Conservation (phyloP, 2,888 invertebrate species). For the Phania funesta region DNA sequence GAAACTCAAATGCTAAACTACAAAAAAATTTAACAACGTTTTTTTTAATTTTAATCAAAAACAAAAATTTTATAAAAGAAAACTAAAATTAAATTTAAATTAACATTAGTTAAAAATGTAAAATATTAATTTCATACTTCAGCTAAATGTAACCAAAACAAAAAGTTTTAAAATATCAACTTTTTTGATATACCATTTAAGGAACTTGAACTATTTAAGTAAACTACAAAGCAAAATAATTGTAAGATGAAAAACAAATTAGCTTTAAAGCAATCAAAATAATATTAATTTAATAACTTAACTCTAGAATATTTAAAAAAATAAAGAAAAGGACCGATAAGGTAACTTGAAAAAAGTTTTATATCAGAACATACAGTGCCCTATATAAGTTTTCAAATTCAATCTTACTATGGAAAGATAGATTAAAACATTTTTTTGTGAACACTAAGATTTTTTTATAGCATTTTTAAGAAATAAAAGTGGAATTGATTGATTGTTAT, state of each 20-base stretch:
- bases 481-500: no score
- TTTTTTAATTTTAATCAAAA: slow-evolving; percentile 35
- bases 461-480: no score
- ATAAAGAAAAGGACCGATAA: not conserved
- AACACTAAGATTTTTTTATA: no score
- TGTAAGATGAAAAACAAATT: slow-evolving; percentile 61
- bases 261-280: slow-evolving; percentile 57
- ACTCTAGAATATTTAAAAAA: slow-evolving; percentile 38
- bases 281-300: slow-evolving; percentile 37
- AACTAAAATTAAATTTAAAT: slow-evolving; percentile 39
- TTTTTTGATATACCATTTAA: slow-evolving; percentile 58
- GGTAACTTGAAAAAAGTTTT: no score
- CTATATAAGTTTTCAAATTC: not conserved
- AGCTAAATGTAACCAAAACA: slow-evolving; percentile 19
- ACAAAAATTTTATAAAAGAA: not conserved
- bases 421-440: no score
- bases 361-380: slow-evolving; percentile 5
- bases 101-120: slow-evolving; percentile 29
- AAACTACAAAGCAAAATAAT: slow-evolving; percentile 20
- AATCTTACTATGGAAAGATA: not conserved
- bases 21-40: slow-evolving; percentile 42
- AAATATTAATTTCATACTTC: slow-evolving; percentile 44
- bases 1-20: slow-evolving; percentile 45
- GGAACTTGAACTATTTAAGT: slow-evolving; percentile 16
- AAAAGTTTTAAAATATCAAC: slow-evolving; percentile 46